phyloP scores from a whole-genome alignment of 2,888 invertebrate genomes.

The Drosophila ochracea region DNA sequence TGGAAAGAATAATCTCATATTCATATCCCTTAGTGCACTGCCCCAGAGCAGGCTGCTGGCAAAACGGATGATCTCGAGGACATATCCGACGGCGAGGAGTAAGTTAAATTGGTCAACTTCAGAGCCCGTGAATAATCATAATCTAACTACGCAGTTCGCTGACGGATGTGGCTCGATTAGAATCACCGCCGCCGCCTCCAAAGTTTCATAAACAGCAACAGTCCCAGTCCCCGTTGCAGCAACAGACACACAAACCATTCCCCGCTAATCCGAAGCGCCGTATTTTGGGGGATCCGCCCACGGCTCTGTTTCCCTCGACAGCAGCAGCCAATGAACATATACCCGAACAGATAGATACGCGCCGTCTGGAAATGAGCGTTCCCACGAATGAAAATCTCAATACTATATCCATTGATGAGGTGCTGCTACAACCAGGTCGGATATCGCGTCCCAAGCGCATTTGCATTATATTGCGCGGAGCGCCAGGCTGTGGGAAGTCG shows the following conservation, averaged over 20 bases:
- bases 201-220: neutral
- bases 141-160: conserved; percentile 20
- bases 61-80: conserved; percentile 77
- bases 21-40: conserved; percentile 12
- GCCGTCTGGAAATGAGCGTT: conserved; percentile 68
- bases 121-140: neutral
- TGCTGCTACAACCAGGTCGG: conserved; percentile 92
- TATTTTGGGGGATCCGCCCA: conserved; percentile 26
- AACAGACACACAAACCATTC: conserved; percentile 10
- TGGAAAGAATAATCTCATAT: conserved; percentile 12
- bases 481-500: conserved; percentile 98
- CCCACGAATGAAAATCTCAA: conserved; percentile 84
- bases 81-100: conserved; percentile 83
- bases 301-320: conserved; percentile 74
- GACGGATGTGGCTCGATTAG: conserved; percentile 11
- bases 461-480: conserved; percentile 95
- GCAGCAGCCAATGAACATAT: conserved; percentile 73
- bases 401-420: conserved; percentile 91
- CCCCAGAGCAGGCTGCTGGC: conserved; percentile 7
- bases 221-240: neutral
- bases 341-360: conserved; percentile 38
- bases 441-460: conserved; percentile 91
- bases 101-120: conserved; percentile 53
- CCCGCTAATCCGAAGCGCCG: conserved; percentile 41
- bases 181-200: conserved; percentile 40